Conservation (phyloP, 2,113 vertebrate species). For the Muntiacus muntjak region DNA sequence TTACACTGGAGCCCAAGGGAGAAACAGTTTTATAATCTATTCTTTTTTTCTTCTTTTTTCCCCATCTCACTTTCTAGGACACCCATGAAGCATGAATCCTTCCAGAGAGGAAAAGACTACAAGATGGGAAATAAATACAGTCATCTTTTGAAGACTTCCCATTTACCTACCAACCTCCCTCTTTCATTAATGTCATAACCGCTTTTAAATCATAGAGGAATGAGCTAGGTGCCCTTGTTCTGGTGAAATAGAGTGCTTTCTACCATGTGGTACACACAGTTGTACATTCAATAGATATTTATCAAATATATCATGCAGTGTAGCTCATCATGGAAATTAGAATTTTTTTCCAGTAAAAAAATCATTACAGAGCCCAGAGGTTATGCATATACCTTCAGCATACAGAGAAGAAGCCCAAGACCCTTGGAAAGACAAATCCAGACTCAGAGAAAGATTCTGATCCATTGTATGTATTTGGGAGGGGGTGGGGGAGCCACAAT, state of each 20-base stretch:
- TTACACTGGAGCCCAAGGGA: slow-evolving; percentile 8
- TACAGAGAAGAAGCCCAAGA: background rate
- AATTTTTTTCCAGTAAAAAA: background rate
- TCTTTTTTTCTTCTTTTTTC: slow-evolving; percentile 28
- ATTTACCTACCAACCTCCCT: slow-evolving; percentile 27
- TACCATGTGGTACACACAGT: background rate
- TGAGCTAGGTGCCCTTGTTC: background rate
- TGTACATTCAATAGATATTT: background rate
- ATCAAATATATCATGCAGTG: background rate
- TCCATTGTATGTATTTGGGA: background rate
- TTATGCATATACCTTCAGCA: background rate
- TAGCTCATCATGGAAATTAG: background rate
- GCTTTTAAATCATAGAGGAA: slow-evolving; percentile 13
- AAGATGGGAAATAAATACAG: slow-evolving; percentile 29
- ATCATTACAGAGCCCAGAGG: background rate
- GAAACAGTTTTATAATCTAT: slow-evolving; percentile 40
- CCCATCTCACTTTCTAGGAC: background rate
- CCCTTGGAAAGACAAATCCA: background rate
- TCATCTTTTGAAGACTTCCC: background rate
- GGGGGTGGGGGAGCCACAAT: background rate
- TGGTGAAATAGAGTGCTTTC: background rate
- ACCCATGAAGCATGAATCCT: background rate
- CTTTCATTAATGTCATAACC: slow-evolving; percentile 26
- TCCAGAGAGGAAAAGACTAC: background rate
- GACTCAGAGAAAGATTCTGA: background rate